phyloP scores from a whole-genome alignment of 2,888 invertebrate species.

The Polydrusus pterygomalis region DNA sequence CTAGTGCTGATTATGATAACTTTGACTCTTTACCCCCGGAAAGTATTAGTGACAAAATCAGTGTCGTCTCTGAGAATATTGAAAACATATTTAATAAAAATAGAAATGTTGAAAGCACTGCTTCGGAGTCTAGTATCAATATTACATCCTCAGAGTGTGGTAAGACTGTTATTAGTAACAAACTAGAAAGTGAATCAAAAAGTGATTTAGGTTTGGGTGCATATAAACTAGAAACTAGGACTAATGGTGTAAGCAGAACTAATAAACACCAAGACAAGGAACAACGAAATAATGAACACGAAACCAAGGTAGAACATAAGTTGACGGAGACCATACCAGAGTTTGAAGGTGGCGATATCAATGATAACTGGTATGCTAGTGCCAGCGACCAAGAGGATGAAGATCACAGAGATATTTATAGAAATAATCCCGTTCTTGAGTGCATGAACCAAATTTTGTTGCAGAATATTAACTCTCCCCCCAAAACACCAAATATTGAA shows the following conservation, averaged over 20 bases:
- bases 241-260: neutral
- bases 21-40: constrained; percentile 70
- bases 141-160: constrained; percentile 76
- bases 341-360: constrained; percentile 74
- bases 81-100: constrained; percentile 68
- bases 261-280: constrained; percentile 33
- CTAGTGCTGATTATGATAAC: constrained; percentile 72
- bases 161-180: constrained; percentile 62
- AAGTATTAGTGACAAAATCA: constrained; percentile 76
- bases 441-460: constrained; percentile 90
- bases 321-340: constrained; percentile 72
- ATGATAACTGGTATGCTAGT: constrained; percentile 85
- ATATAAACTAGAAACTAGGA: constrained; percentile 21
- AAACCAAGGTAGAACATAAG: constrained; percentile 51
- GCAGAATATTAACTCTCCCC: constrained; percentile 78
- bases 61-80: constrained; percentile 75
- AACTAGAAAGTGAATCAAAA: constrained; percentile 40
- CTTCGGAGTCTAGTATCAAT: constrained; percentile 73
- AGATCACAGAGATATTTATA: constrained; percentile 80
- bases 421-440: constrained; percentile 89
- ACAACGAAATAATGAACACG: constrained; percentile 59
- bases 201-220: constrained; percentile 19
- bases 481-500: constrained; percentile 70
- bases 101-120: constrained; percentile 60
- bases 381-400: constrained; percentile 86